A percentile compares a stretch with the other conserved stretches of the same genome.
Conservation (phyloP, 2,113 vertebrate species). For the Vicugna pacos region DNA sequence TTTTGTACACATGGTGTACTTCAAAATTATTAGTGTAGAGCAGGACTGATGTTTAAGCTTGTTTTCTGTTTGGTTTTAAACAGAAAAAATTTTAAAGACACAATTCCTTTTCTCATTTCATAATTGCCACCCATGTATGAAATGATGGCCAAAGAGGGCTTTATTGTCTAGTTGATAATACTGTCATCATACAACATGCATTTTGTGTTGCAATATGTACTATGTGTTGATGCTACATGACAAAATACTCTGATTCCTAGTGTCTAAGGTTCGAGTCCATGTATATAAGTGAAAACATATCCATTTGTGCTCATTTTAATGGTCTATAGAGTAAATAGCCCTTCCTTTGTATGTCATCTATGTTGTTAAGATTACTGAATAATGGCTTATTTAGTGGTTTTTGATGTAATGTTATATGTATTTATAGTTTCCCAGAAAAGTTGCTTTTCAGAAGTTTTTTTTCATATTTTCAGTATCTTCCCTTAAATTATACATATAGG, state of each 20-base stretch:
- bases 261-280: background rate
- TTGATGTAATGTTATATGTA: background rate
- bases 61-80: background rate
- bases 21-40: background rate
- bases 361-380: slow-evolving; percentile 68
- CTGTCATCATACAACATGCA: background rate
- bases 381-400: slow-evolving; percentile 50
- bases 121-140: background rate
- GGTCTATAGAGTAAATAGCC: slow-evolving; percentile 52
- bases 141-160: background rate
- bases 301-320: slow-evolving; percentile 33
- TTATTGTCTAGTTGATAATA: slow-evolving; percentile 1
- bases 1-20: slow-evolving; percentile 1
- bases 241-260: background rate
- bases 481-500: slow-evolving; percentile 53
- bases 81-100: background rate
- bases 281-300: slow-evolving; percentile 48
- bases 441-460: slow-evolving; percentile 73
- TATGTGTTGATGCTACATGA: background rate
- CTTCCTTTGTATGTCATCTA: background rate
- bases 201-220: background rate
- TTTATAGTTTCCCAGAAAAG: slow-evolving; percentile 55
- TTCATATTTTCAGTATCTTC: slow-evolving; percentile 76
- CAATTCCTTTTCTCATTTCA: background rate
- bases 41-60: background rate